Evolutionary conservation across 2,113 vertebrate species (phyloP), one percentile per base, ranked within the genome.

Genomic region (Trinectes maculatus): DNA sequence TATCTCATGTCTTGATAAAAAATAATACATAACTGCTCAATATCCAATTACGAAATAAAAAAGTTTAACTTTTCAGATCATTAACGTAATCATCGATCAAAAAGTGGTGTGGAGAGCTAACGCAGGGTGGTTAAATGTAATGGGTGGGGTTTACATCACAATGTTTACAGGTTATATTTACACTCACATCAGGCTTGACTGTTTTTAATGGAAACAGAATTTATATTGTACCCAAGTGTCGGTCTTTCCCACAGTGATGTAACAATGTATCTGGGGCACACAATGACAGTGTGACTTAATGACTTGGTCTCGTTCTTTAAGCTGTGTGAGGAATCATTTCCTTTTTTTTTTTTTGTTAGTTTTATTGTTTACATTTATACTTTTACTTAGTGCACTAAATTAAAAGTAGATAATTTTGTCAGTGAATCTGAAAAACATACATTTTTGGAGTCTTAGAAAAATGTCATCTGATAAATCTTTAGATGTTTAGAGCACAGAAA

Each of bases 51-150:
- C 46, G 18, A 65, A 73, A 66, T 48, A 66, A 74, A 71, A 73
- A 77, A 62, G 51, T 46, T 80, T 80, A 51, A 87, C 82, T 63
- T 75, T 71, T 85, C 56, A 73, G 66, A 80, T 54, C 55, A 46
- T 78, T 29, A 64, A 63, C 24, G 66, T 64, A 25, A 58, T 56
- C 15, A 51, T 13, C 18, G 18, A 72, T 42, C 22, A 59, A 59
- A 18, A 43, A 68, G 60, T 64, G 24, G 13, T 18, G 47, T 51
- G 70, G 2, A 5, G 59, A 24, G 40, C 25, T 52, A 49, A 48
- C 18, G 33, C 6, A 3, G 34, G 8, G 29, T 16, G 21, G 40
- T 18, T 33, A 24, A 13, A 12, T 29, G 46, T 19, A 46, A 31
- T 11, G 29, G 60, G 60, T 9, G 2, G 26, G 57, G 52, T 25